These are phyloP conservation scores for Macquaria ambigua DNA, from an alignment of 2,113 vertebrate genomes.

Conservation along the genomic window DNA sequence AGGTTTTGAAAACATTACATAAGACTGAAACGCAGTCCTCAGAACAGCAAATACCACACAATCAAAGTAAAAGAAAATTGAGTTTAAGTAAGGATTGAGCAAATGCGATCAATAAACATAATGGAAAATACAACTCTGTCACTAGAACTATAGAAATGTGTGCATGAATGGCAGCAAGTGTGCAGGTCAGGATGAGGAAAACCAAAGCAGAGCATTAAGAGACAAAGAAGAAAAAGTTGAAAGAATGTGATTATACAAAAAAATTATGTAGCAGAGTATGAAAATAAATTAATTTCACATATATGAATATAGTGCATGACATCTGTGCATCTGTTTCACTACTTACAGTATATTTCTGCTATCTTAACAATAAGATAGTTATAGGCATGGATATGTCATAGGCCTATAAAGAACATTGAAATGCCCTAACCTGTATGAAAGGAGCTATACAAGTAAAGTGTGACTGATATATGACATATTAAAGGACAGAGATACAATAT, in stretches of 20 bases:
- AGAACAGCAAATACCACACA: not conserved
- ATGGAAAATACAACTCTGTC: not conserved
- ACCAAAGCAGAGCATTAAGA: not conserved
- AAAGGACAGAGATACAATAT: not conserved
- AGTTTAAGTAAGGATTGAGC: not conserved
- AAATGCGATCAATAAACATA: not conserved
- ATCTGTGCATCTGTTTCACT: not conserved
- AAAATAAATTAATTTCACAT: not conserved
- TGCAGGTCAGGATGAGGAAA: not conserved
- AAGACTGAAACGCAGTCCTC: not conserved
- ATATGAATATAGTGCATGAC: not conserved
- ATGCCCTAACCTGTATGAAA: not conserved
- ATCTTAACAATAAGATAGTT: not conserved
- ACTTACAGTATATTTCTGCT: too few relatives aligned
- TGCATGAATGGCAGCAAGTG: not conserved
- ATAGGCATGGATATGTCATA: not conserved
- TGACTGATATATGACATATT: not conserved
- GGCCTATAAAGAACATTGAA: not conserved
- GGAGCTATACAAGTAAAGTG: not conserved
- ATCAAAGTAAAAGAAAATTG: not conserved
- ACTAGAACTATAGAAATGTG: not conserved
- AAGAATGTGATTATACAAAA: too few relatives aligned
- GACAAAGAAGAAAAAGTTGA: not conserved
- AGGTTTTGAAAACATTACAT: not conserved
- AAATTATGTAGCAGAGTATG: not conserved